Percentiles rank a stretch among this genome's conserved stretches.
Evolutionary conservation across 2,888 invertebrate genomes (phyloP).

Genomic region (Pseudanteris insignis): DNA sequence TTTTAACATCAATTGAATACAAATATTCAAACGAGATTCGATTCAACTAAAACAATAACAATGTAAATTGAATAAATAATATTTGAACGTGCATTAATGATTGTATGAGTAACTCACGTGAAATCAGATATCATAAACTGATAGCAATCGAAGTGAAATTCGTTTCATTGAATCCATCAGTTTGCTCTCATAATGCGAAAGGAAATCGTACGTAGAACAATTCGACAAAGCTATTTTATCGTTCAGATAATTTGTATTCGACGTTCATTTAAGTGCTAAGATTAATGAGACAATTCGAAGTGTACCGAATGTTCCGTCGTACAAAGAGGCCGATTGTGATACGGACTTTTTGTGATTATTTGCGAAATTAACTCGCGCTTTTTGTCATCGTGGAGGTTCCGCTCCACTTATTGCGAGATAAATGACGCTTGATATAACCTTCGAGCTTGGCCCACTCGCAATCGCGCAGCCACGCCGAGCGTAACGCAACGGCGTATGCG

Average conservation of each 20-base stretch:
- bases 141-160: too few species aligned
- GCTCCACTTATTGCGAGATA: constrained; percentile 38
- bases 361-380: constrained; percentile 34
- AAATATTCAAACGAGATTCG: too few species aligned
- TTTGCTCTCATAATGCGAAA: too few species aligned
- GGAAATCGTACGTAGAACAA: constrained; percentile 7
- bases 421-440: constrained; percentile 32
- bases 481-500: constrained; percentile 13
- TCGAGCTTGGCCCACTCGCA: constrained; percentile 22
- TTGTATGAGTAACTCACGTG: too few species aligned
- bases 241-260: constrained; percentile 23
- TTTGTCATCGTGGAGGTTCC: constrained; percentile 38
- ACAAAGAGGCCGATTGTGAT: constrained; percentile 26
- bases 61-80: too few species aligned
- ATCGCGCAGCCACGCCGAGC: neutral
- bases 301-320: constrained; percentile 18
- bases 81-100: too few species aligned
- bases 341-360: constrained; percentile 31
- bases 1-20: too few species aligned
- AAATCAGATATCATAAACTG: too few species aligned
- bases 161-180: too few species aligned
- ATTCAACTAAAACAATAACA: too few species aligned
- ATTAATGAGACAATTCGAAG: constrained; percentile 32
- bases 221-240: constrained; percentile 23
- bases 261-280: constrained; percentile 16